Conservation (phyloP, 2,888 invertebrate species). For the Mylabris sibirica region DNA sequence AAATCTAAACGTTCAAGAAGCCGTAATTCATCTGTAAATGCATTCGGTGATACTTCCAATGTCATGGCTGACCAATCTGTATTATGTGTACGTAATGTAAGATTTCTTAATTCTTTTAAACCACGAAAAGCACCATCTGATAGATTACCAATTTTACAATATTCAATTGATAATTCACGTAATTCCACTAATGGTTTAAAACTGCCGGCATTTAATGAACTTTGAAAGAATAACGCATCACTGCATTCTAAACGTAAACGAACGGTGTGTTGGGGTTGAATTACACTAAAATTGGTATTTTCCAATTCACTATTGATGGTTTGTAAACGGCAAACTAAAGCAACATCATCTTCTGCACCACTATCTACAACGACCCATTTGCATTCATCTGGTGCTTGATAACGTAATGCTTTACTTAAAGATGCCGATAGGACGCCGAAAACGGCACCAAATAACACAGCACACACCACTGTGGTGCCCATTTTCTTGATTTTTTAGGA, state of each 20-base stretch:
- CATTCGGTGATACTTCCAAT: slow-evolving; percentile 76
- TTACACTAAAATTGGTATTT: slow-evolving; percentile 83
- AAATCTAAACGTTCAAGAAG: slow-evolving; percentile 78
- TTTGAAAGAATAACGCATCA: slow-evolving; percentile 82
- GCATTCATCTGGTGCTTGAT: slow-evolving; percentile 84
- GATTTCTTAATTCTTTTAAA: slow-evolving; percentile 77
- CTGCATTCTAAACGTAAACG: slow-evolving; percentile 80
- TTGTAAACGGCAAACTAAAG: slow-evolving; percentile 75
- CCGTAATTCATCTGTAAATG: slow-evolving; percentile 77
- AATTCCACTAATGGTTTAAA: slow-evolving; percentile 79
- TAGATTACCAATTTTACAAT: slow-evolving; percentile 83
- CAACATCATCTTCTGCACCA: slow-evolving; percentile 71
- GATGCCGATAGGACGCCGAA: slow-evolving; percentile 69
- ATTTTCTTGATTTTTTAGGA: slow-evolving; percentile 45
- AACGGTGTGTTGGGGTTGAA: slow-evolving; percentile 82
- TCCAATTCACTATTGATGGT: slow-evolving; percentile 84
- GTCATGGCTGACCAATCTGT: slow-evolving; percentile 85
- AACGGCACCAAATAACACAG: slow-evolving; percentile 68
- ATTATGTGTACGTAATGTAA: slow-evolving; percentile 84
- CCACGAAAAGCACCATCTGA: slow-evolving; percentile 85
- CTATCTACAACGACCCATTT: slow-evolving; percentile 77
- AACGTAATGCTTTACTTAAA: slow-evolving; percentile 69
- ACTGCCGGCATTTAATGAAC: slow-evolving; percentile 78
- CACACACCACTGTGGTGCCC: slow-evolving; percentile 67
- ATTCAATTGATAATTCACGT: slow-evolving; percentile 79